Evolutionary conservation across 2,113 vertebrate genomes (phyloP), one percentile per base, ranked within the genome.

Genomic region (Edolisoma coerulescens): DNA sequence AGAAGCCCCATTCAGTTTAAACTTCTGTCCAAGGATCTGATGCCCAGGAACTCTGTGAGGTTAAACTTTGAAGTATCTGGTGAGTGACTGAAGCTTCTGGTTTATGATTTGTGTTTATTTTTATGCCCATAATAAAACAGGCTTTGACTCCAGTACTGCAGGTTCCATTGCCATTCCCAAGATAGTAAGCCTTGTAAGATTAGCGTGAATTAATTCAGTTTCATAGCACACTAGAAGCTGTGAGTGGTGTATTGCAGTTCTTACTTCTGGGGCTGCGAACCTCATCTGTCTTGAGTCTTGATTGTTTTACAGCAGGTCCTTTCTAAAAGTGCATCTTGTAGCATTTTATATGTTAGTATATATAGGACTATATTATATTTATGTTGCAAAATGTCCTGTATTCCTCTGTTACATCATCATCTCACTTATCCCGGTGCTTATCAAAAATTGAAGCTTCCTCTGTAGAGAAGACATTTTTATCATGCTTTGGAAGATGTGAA

Each of bases 51-150:
- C 57, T 98, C 98, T 1, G 16, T 98, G 52, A 99, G 98, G 87
- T 96, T 99, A 97, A 99, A 97, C 30, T 99, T 99, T 97, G 98
- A 98, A 90, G 98, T 97, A 30, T 98, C 98, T 98, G 99, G 99
- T 99, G 56, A 95, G 96, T 94, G 65, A 68, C 9, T 75, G 28
- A 76, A 57, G 19, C 13, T 45, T 70, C 68, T 93, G 33, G 12
- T 18, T 69, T 90, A 28, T 73, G 44, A 27, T 67, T 47, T 59
- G 28, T 67, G 9, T 70, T 76, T 50, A 18, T 44, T 84, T 89
- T 89, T 75, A 59, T 74, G 17, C 23, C 20, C 15, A 14, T 64
- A 30, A 60, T 44, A 80, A 63, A 45, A 74, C 24, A 47, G 13
- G 16, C n/a, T 76, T 63, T 83, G 30, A 61, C 16, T 59, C 6